Evolutionary conservation across 2,797 vertebrate genomes (phyloP), one percentile per base, ranked within the genome.

Genomic region (Chelon auratus): DNA sequence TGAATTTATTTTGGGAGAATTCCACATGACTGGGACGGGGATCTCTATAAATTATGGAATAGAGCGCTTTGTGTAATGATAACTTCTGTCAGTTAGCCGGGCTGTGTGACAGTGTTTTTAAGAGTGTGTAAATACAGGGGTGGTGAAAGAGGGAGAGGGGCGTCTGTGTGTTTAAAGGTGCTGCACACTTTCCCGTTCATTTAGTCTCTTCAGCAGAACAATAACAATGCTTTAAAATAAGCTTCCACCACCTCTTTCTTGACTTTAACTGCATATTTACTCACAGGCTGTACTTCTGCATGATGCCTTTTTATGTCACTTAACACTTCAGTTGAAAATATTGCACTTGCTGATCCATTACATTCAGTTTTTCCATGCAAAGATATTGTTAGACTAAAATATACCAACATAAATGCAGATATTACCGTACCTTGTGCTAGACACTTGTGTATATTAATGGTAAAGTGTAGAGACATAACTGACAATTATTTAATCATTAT

Each of bases 1-100:
- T 92, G 93, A 93, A 97, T 96, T 95, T 96, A 97, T 98, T 97
- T 96, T 96, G 95, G 96, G 96, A 96, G 96, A 97, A 96, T 95
- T 97, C 95, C 96, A 96, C 96, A 93, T 91, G 95, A 95, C 94
- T 43, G 93, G 92, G 95, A 94, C 93, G 93, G 93, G 95, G 96
- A 96, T 96, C 94, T 95, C 95, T 95, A 95, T 96, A 97, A 97
- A 96, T 97, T 95, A 96, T 94, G 96, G 95, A 95, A 95, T 96
- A 95, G 94, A 94, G 87, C 79, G 86, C 95, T 96, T 93, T 97
- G 95, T 96, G 95, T 95, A 93, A 95, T 96, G 95, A 97, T 96
- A 95, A 96, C 94, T 95, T 94, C 91, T 95, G 94, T 95, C 94
- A 95, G 93, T 90, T 84, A 86, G 94, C 93, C 94, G 88, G 94